Evolutionary conservation across 2,888 invertebrate species (phyloP).

Genomic region (Harpalus rubripes): DNA sequence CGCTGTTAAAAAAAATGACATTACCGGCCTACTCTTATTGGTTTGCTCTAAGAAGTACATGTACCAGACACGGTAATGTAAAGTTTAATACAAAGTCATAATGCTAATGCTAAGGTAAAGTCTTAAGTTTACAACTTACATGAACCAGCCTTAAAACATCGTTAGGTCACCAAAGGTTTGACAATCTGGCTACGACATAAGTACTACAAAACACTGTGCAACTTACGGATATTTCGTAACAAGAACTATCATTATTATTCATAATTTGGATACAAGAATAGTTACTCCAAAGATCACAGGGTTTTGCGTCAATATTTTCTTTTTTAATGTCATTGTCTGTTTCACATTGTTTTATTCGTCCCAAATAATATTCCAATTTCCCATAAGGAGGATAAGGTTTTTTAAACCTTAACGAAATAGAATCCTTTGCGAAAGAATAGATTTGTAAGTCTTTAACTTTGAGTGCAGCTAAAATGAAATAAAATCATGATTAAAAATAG

Average conservation of each 20-base stretch:
- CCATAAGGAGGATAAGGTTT: slow-evolving; percentile 73
- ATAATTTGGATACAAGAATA: slow-evolving; percentile 20
- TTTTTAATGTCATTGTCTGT: background rate
- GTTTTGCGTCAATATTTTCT: background rate
- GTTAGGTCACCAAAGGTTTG: too few relatives aligned
- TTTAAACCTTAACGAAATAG: slow-evolving; percentile 71
- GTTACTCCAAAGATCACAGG: slow-evolving; percentile 69
- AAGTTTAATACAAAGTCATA: too few relatives aligned
- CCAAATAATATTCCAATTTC: slow-evolving; percentile 69
- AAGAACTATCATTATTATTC: background rate
- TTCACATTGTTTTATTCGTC: slow-evolving; percentile 23
- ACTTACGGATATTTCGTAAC: background rate
- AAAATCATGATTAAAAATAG: background rate
- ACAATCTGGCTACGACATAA: too few relatives aligned
- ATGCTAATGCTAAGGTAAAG: too few relatives aligned
- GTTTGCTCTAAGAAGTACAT: too few relatives aligned
- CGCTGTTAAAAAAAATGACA: too few relatives aligned
- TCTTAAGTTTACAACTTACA: too few relatives aligned
- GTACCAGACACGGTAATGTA: too few relatives aligned
- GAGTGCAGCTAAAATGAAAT: slow-evolving; percentile 52
- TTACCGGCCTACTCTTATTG: too few relatives aligned
- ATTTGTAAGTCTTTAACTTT: slow-evolving; percentile 62
- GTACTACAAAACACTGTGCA: background rate
- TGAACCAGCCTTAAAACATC: too few relatives aligned
- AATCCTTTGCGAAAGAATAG: slow-evolving; percentile 69